phyloP scores from a whole-genome alignment of 1,140 invertebrate genomes.

The Zaprionus davidi region DNA sequence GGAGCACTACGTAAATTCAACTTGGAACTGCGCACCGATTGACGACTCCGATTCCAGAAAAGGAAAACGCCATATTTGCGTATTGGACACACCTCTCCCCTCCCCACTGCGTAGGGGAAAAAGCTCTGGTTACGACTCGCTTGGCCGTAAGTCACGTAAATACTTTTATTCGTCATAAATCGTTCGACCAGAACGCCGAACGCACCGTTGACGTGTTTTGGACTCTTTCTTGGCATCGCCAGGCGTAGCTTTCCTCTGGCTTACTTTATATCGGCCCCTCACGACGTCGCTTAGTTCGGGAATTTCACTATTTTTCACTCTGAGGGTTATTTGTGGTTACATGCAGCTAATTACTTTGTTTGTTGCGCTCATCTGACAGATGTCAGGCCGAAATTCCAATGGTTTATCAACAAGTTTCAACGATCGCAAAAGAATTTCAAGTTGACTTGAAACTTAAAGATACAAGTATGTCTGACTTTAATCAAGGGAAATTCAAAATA shows the following conservation, averaged over 20 bases:
- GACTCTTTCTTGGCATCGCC: constrained; percentile 28
- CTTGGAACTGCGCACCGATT: constrained; percentile 32
- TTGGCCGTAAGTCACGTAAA: constrained; percentile 68
- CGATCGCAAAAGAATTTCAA: neutral
- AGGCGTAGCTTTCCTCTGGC: constrained; percentile 46
- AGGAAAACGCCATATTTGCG: constrained; percentile 38
- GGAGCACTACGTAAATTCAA: constrained; percentile 59
- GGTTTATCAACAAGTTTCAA: neutral
- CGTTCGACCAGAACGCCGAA: constrained; percentile 78
- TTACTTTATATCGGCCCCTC: constrained; percentile 45
- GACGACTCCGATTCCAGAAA: constrained; percentile 32
- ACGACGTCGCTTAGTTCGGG: constrained; percentile 48
- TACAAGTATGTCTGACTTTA: neutral
- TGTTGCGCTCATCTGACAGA: constrained; percentile 55
- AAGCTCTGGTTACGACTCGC: constrained; percentile 39
- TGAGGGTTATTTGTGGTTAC: constrained; percentile 42
- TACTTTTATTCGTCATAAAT: constrained; percentile 76
- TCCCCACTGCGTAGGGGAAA: neutral
- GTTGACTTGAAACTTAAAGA: neutral
- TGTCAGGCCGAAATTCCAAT: neutral
- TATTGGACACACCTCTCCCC: constrained; percentile 22
- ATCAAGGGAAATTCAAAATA: neutral
- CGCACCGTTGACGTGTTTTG: constrained; percentile 66
- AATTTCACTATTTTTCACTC: constrained; percentile 76
- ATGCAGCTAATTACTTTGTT: constrained; percentile 77